Evolutionary conservation across 2,113 vertebrate genomes (phyloP).

Genomic region (Antigone vipio): DNA sequence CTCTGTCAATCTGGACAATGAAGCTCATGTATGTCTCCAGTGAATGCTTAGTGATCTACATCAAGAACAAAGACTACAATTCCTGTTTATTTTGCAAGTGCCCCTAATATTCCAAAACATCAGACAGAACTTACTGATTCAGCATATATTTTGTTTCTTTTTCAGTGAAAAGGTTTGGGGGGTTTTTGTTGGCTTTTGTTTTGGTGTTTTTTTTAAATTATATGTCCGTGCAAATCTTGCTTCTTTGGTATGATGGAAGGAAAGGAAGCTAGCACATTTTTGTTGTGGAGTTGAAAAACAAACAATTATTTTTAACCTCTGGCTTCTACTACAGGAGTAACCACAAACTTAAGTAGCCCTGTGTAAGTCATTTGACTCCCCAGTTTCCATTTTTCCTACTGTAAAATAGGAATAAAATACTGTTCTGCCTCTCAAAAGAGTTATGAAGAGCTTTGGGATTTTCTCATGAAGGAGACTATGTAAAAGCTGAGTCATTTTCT

Average conservation of each 20-base stretch:
- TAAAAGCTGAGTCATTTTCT: not conserved
- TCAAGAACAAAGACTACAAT: not conserved
- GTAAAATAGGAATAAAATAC: not conserved
- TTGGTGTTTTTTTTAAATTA: not conserved
- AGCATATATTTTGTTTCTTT: not conserved
- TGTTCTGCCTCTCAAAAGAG: not conserved
- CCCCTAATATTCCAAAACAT: not conserved
- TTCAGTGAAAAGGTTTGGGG: not conserved
- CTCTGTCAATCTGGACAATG: not conserved
- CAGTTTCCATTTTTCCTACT: not conserved
- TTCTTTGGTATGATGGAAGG: not conserved
- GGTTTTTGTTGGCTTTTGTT: too few species aligned
- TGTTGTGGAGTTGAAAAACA: not conserved
- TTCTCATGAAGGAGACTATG: not conserved
- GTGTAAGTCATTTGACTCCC: rapidly evolving
- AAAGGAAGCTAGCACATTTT: not conserved
- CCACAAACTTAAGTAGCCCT: not conserved
- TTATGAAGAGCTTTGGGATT: not conserved
- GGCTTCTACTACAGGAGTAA: not conserved
- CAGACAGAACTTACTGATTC: not conserved
- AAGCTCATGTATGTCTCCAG: not conserved
- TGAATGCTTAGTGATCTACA: not conserved
- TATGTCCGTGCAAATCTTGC: not conserved
- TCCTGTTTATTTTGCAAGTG: not conserved
- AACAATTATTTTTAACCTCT: not conserved